A percentile compares a stretch with the other conserved stretches of the same genome.
Evolutionary conservation across 2,888 invertebrate species (phyloP).

Genomic region (Bombyx huttoni): DNA sequence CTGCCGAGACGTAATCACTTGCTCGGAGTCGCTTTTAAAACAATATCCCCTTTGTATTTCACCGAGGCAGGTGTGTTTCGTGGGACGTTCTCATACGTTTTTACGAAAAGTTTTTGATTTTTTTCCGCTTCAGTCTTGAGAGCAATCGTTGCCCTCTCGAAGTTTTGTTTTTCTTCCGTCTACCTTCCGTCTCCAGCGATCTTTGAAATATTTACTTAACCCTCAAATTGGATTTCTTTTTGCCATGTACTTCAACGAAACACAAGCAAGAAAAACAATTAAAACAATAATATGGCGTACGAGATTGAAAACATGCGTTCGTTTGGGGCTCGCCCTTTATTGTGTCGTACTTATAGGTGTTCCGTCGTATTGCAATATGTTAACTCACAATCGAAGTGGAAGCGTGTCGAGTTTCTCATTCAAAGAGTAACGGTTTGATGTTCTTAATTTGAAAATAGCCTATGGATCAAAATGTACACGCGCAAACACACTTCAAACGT

Average conservation of each 20-base stretch:
- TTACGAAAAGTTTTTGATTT: conserved; percentile 41
- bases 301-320: conserved; percentile 44
- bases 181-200: conserved; percentile 48
- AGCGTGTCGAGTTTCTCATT: conserved; percentile 43
- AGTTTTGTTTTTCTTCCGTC: conserved; percentile 66
- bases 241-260: conserved; percentile 27
- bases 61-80: conserved; percentile 62
- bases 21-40: conserved; percentile 60
- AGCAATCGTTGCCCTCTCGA: conserved; percentile 44
- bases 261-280: conserved; percentile 50
- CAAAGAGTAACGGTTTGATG: conserved; percentile 39
- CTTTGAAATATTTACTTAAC: conserved; percentile 52
- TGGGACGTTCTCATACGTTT: conserved; percentile 43
- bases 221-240: conserved; percentile 51
- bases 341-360: conserved; percentile 49
- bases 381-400: conserved; percentile 54
- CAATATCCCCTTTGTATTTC: conserved; percentile 62
- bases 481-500: not conserved
- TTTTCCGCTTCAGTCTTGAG: conserved; percentile 33
- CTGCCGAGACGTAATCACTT: conserved; percentile 53
- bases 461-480: not conserved
- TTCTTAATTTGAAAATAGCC: conserved; percentile 28
- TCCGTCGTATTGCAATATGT: conserved; percentile 48
- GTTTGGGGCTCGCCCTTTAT: conserved; percentile 42
- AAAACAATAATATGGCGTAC: conserved; percentile 46